These are phyloP conservation scores for Platyrinchus mystaceus DNA, from an alignment of 2,797 vertebrate genomes.

Conservation along the genomic window DNA sequence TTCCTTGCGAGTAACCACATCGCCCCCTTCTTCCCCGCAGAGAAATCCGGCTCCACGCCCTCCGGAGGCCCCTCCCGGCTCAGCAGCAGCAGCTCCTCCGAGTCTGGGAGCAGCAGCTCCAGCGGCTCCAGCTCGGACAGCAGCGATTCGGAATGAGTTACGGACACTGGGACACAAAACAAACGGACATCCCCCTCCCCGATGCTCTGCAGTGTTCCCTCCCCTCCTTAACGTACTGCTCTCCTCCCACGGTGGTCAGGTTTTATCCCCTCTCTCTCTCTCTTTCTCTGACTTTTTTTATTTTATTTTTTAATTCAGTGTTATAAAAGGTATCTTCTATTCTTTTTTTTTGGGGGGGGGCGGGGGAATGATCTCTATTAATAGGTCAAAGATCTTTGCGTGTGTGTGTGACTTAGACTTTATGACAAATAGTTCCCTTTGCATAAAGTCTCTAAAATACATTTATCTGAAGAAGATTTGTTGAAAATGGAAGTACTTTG, in stretches of 20 bases:
- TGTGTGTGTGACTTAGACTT: constrained; percentile 58
- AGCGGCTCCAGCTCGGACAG: constrained; percentile 89
- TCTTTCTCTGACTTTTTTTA: not conserved
- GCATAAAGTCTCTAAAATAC: constrained; percentile 63
- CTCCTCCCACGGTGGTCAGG: constrained; percentile 61
- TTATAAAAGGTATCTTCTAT: constrained; percentile 57
- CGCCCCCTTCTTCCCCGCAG: constrained; percentile 65
- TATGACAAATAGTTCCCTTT: constrained; percentile 43
- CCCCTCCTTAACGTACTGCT: constrained; percentile 47
- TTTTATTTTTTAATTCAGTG: constrained; percentile 65
- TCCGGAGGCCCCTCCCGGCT: constrained; percentile 85
- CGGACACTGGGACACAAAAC: not conserved
- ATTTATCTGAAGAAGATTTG: not conserved
- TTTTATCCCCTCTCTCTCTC: not conserved
- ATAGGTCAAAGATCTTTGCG: constrained; percentile 64
- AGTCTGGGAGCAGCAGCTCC: constrained; percentile 85
- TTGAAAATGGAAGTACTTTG: constrained; percentile 3
- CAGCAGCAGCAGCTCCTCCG: constrained; percentile 91
- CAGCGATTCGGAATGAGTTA: constrained; percentile 88
- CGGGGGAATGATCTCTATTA: not conserved
- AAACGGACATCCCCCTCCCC: not conserved
- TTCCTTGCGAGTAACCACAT: not conserved
- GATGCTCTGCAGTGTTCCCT: constrained; percentile 22
- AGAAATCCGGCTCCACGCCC: constrained; percentile 78
- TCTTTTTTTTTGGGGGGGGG: not conserved